Evolutionary conservation across 2,113 vertebrate species (phyloP), one percentile per base, ranked within the genome.

Genomic region (Entelurus aequoreus): DNA sequence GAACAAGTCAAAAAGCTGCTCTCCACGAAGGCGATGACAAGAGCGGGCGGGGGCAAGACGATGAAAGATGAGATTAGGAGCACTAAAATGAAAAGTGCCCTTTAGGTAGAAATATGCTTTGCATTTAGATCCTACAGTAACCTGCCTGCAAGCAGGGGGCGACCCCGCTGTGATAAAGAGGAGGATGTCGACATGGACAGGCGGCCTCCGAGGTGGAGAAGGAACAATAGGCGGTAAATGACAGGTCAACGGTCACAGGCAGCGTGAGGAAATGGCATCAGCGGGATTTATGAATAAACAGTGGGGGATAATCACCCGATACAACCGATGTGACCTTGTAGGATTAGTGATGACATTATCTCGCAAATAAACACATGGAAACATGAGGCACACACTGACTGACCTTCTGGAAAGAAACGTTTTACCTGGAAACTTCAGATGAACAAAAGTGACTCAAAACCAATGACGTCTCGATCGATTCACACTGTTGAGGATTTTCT

Each of bases 241-340:
- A 88, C 79, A 80, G 87, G 87, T 88, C 87, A 86, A 66, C 74
- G 71, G 80, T 81, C 53, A 60, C 47, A 65, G 65, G 48, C 75
- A 75, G 84, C 80, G 68, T 80, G 81, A 84, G 85, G 85, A 88
- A 88, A 87, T 87, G 82, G 83, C 83, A 88, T 88, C 82, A 71
- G 87, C 80, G 69, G 85, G 87, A 83, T 75, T 76, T 83, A 84
- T 87, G 86, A 88, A 88, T 88, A 88, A 88, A 86, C 87, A 84
- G 83, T 84, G 83, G 87, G 85, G 71, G 66, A 84, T 83, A 86
- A 87, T 83, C 79, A 79, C 74, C 72, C 71, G 71, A 82, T 82
- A 86, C 85, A 84, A 86, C 79, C 57, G 10, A 11, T 11, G 48
- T 88, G 87, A 87, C 87, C 85, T 88, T 88, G 87, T 59, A 44